A percentile compares a stretch with the other conserved stretches of the same genome.
Evolutionary conservation across 1,140 invertebrate genomes (phyloP).

Genomic region (Lordiphosa collinella): DNA sequence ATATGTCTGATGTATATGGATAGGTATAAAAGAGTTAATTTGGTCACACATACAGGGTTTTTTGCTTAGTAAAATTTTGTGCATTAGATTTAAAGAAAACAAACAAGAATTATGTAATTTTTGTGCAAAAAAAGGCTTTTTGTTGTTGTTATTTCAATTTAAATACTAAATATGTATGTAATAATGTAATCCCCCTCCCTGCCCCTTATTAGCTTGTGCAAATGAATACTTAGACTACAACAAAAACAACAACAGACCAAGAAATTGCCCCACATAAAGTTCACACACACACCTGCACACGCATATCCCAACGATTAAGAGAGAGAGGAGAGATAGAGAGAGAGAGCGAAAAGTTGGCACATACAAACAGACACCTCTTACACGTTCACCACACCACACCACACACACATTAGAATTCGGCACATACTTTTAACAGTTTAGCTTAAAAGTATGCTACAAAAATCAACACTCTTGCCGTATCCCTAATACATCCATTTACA

Average conservation of each 20-base stretch:
- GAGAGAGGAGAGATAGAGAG: slow-evolving; percentile 11
- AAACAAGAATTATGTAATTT: slow-evolving; percentile 16
- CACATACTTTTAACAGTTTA: no score
- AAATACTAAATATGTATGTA: slow-evolving; percentile 23
- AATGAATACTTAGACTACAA: not conserved
- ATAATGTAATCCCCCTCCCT: not conserved
- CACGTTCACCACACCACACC: no score
- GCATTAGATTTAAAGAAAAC: slow-evolving; percentile 60
- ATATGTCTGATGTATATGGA: slow-evolving; percentile 34
- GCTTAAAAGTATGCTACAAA: slow-evolving; percentile 28
- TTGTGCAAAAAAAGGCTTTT: slow-evolving; percentile 55
- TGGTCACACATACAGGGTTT: slow-evolving; percentile 67
- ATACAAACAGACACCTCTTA: not conserved
- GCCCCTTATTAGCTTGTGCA: not conserved
- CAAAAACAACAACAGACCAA: slow-evolving; percentile 30
- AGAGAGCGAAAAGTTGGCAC: slow-evolving; percentile 7
- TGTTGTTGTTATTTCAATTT: slow-evolving; percentile 52
- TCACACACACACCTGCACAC: slow-evolving; percentile 60
- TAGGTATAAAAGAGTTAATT: slow-evolving; percentile 53
- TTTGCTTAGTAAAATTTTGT: slow-evolving; percentile 72
- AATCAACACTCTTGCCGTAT: not conserved
- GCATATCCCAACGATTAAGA: slow-evolving; percentile 74
- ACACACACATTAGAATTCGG: not conserved
- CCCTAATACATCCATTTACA: no score
- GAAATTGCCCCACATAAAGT: slow-evolving; percentile 18